Evolutionary conservation across 2,797 vertebrate genomes (phyloP), one percentile per base, ranked within the genome.

Genomic region (Muscicapa comitata): DNA sequence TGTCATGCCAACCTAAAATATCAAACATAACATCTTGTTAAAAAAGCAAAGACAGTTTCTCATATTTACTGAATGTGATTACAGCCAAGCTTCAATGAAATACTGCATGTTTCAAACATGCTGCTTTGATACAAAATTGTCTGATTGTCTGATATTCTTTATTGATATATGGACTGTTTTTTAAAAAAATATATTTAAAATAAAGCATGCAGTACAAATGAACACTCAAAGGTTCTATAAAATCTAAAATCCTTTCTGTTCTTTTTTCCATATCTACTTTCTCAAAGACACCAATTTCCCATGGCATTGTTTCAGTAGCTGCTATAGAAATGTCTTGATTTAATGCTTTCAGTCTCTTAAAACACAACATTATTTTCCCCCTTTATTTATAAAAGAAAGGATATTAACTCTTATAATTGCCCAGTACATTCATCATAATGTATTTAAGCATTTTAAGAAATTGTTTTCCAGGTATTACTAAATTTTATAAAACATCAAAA

Each of bases 1-100:
- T 97, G 99, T 99, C 98, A 99, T 99, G 95, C 99, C 99, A 98
- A 99, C 98, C 99, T 99, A 97, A 96, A 98, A 97, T 91, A 97
- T 93, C 90, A 97, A 98, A 97, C 85, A 96, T 95, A 96, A 97
- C 93, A 96, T 86, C 91, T 68, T 86, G 84, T 80, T 97, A 93
- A 88, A 95, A 88, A 95, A 96, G 73, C 96, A 93, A 93, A 95
- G 91, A 95, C 29, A 97, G 75, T 96, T 97, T 88, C 79, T 92
- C 78, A 19, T 93, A 81, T 92, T 93, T 95, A 94, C 11, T 62
- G 76, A 93, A 88, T 50, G 48, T 77, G 66, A 84, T 68, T 96
- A 75, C 78, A 93, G 86, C 51, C 80, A 89, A 42, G 71, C 77
- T 96, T 88, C 75, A 82, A 58, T 82, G 68, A 95, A 83, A 78